Conservation (phyloP, 2,888 invertebrate genomes). For the Caenorhabditis imperialis region DNA sequence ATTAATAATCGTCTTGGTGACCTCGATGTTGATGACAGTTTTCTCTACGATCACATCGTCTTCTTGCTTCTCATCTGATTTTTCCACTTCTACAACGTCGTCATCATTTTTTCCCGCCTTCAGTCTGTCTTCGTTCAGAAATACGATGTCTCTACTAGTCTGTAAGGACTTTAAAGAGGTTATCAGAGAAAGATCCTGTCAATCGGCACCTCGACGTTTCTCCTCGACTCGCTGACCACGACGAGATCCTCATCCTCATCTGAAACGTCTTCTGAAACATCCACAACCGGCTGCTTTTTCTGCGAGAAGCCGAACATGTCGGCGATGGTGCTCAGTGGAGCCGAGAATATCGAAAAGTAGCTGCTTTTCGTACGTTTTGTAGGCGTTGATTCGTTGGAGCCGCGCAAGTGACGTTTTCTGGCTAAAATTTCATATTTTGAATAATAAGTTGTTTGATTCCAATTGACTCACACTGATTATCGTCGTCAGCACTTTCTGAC, state of each 20-base stretch:
- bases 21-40: too few relatives aligned
- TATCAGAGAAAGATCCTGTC: too few relatives aligned
- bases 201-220: neutral
- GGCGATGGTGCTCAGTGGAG: neutral
- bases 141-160: neutral
- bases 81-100: slow-evolving; percentile 10
- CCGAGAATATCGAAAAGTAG: too few relatives aligned
- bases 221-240: neutral
- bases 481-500: slow-evolving; percentile 24
- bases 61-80: slow-evolving; percentile 11
- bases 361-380: neutral
- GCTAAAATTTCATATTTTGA: too few relatives aligned
- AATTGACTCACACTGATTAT: slow-evolving; percentile 17
- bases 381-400: slow-evolving; percentile 2
- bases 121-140: slow-evolving; percentile 8
- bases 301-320: neutral
- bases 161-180: neutral
- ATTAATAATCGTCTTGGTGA: too few relatives aligned
- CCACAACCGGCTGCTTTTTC: neutral
- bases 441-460: slow-evolving; percentile 1
- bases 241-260: neutral
- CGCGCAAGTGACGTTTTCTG: slow-evolving; percentile 41
- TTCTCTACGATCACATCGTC: slow-evolving; percentile 7
- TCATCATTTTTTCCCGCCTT: neutral
- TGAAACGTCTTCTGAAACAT: neutral